Evolutionary conservation across 1,140 invertebrate genomes (phyloP).

Genomic region (Melitaea cinxia): DNA sequence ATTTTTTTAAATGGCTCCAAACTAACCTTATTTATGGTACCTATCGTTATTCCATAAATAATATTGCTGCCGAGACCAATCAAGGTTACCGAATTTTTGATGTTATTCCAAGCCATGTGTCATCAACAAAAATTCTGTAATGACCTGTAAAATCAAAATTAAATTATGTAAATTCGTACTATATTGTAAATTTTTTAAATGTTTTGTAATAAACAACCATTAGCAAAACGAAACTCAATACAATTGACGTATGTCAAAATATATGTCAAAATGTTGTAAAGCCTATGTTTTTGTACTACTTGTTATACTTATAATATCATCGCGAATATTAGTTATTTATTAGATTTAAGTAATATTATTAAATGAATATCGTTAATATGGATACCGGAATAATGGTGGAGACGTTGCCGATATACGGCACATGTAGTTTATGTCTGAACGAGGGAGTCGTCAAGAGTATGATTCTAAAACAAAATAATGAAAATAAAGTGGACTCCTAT

Average conservation of each 20-base stretch:
- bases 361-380: constrained; percentile 34
- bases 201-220: too few species aligned
- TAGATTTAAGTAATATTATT: constrained; percentile 6
- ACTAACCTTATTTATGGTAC: too few species aligned
- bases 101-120: too few species aligned
- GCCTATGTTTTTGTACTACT: constrained; percentile 20
- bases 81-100: too few species aligned
- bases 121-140: too few species aligned
- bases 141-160: too few species aligned
- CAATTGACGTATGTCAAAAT: constrained; percentile 14
- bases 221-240: too few species aligned
- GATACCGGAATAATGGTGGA: constrained; percentile 65
- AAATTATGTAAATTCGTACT: too few species aligned
- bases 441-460: constrained; percentile 70
- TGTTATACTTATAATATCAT: constrained; percentile 13
- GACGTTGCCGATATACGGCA: constrained; percentile 59
- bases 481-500: constrained; percentile 52
- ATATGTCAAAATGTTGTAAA: constrained; percentile 11
- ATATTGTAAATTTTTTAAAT: too few species aligned
- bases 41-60: too few species aligned
- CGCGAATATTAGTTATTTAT: constrained; percentile 10
- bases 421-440: constrained; percentile 66
- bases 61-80: too few species aligned
- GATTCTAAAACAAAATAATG: constrained; percentile 50
- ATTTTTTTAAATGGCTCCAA: too few species aligned